Evolutionary conservation across 1,140 invertebrate species (phyloP).

Genomic region (Acyrthosiphon pisum): DNA sequence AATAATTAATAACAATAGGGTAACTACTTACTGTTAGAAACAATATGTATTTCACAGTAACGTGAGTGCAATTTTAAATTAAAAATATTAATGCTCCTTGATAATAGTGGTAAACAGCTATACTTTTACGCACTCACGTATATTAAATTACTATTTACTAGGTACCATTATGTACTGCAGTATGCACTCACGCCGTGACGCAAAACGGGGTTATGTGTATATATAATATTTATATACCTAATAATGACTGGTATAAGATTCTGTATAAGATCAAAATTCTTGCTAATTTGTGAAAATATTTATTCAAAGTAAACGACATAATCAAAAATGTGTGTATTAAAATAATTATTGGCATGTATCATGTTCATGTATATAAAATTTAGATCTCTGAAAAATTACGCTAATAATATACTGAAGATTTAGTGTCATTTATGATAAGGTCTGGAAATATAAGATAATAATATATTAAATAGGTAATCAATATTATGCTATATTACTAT

Average conservation of each 20-base stretch:
- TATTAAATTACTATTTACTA: neutral
- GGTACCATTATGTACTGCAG: neutral
- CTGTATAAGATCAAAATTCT: neutral
- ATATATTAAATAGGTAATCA: neutral
- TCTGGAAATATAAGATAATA: neutral
- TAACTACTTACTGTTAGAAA: too few species aligned
- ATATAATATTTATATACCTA: neutral
- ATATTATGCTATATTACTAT: neutral
- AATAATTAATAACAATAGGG: too few species aligned
- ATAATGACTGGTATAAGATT: neutral
- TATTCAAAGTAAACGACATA: neutral
- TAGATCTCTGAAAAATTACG: neutral
- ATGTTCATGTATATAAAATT: too few species aligned
- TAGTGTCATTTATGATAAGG: neutral
- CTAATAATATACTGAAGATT: neutral
- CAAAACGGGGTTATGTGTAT: neutral
- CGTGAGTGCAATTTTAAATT: neutral
- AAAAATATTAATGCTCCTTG: neutral
- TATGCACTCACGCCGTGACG: neutral
- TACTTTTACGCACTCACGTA: neutral
- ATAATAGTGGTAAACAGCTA: neutral
- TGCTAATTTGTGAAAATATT: neutral
- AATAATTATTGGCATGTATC: neutral
- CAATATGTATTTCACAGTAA: neutral
- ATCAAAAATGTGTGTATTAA: neutral